Evolutionary conservation across 2,113 vertebrate species (phyloP).

Genomic region (Axis porcinus): DNA sequence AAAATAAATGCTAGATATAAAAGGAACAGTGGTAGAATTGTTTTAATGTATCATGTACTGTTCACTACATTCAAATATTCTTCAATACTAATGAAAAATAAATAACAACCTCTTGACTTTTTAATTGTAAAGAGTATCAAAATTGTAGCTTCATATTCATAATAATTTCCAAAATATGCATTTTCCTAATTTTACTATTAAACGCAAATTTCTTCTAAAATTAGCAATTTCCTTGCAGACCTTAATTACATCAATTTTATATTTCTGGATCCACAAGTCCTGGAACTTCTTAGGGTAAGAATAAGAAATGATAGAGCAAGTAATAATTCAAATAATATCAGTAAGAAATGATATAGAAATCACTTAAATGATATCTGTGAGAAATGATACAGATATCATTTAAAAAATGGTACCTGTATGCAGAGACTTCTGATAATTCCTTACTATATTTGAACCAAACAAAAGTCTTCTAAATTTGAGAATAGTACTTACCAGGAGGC

Average conservation of each 20-base stretch:
- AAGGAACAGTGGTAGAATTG: not conserved
- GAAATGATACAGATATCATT: too few relatives aligned
- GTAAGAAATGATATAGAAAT: too few relatives aligned
- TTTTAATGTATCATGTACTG: not conserved
- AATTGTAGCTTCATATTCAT: not conserved
- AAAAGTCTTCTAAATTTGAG: too few relatives aligned
- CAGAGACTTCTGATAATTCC: too few relatives aligned
- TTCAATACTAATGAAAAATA: not conserved
- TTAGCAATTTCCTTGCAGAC: not conserved
- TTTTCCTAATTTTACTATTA: not conserved
- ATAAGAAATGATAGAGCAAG: not conserved
- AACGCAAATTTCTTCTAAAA: not conserved
- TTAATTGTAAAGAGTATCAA: not conserved
- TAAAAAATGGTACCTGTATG: too few relatives aligned
- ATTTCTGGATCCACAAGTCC: not conserved
- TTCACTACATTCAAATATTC: not conserved
- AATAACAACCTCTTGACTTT: not conserved
- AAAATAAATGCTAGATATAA: not conserved
- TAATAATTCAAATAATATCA: not conserved
- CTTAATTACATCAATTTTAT: not conserved
- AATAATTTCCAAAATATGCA: not conserved
- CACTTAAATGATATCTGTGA: too few relatives aligned
- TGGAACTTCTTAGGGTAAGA: not conserved
- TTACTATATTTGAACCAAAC: too few relatives aligned
- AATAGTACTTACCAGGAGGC: too few relatives aligned